Evolutionary conservation across 2,113 vertebrate species (phyloP).

Genomic region (Phyllostomus discolor): DNA sequence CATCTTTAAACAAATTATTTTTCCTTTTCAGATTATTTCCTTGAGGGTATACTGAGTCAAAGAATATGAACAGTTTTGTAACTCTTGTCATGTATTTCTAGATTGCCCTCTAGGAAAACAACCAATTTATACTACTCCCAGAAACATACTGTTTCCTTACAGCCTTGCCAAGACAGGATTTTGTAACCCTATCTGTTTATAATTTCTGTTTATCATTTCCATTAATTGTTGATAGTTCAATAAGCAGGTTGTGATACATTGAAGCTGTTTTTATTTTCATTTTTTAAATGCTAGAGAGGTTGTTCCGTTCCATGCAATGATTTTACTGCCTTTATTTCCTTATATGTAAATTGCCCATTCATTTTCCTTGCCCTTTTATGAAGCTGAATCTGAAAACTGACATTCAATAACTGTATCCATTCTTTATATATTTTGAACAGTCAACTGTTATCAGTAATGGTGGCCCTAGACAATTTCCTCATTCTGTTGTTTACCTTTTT

Average conservation of each 20-base stretch:
- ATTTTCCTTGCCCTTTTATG: conserved; percentile 31
- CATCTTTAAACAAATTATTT: conserved; percentile 35
- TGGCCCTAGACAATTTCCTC: conserved; percentile 20
- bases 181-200: background rate
- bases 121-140: background rate
- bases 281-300: background rate
- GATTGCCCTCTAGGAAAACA: conserved; percentile 10
- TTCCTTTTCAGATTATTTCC: conserved; percentile 22
- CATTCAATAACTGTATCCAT: background rate
- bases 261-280: conserved; percentile 29
- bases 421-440: conserved; percentile 32
- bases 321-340: conserved; percentile 41
- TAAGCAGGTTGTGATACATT: background rate
- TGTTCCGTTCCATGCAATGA: conserved; percentile 28
- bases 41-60: background rate
- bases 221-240: conserved; percentile 32
- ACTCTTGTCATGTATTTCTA: conserved; percentile 23
- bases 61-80: conserved; percentile 5
- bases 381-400: conserved; percentile 25
- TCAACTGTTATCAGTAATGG: conserved; percentile 13
- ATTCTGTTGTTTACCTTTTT: conserved; percentile 43
- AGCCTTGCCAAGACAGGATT: conserved; percentile 12
- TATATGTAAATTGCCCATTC: background rate
- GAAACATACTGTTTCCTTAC: background rate
- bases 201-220: conserved; percentile 30